Evolutionary conservation across 2,888 invertebrate genomes (phyloP), one percentile per base, ranked within the genome.

Genomic region (Drosophila kanekoi): DNA sequence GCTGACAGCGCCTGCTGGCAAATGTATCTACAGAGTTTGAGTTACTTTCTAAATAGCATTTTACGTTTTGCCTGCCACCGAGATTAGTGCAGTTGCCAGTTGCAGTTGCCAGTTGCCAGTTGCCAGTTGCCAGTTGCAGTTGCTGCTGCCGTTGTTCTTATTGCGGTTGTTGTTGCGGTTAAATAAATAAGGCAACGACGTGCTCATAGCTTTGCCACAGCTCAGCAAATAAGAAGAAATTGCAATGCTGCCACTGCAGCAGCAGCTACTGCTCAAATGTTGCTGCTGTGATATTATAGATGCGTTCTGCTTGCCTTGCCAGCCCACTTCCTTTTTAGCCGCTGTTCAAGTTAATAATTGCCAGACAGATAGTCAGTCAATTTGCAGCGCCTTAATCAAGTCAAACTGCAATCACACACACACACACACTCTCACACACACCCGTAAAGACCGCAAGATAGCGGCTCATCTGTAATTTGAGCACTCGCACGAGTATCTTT

Each of bases 121-220:
- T 20, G 20, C 18, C 18, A 18, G 51, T 16, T 16, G 52, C 43
- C 4, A 20, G 28, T 14, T 48, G 51, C 32, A 9, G 60, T 20
- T 70, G 40, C 45, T 33, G 60, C 52, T 70, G 77, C 79, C 74
- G 82, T 81, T 83, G 86, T 86, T 83, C 83, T 81, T 86, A 79
- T 86, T 84, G 83, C 86, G 86, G 83, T 86, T 82, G 79, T 71
- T 81, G 77, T 86, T 86, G 86, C 83, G 83, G 86, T 86, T 83
- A 86, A 86, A 83, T 83, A 83, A 84, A 81, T 84, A 84, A 81
- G 81, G 74, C 83, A 86, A 69, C 73, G 77, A 74, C 61, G 69
- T 71, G 81, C 76, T 81, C 73, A 84, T 64, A 58, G 59, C 65
- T 73, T 62, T 66, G 70, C 70, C 63, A 56, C 77, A 77, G 77